Conservation (phyloP, 1,140 invertebrate genomes). For the Charaxes varanes region DNA sequence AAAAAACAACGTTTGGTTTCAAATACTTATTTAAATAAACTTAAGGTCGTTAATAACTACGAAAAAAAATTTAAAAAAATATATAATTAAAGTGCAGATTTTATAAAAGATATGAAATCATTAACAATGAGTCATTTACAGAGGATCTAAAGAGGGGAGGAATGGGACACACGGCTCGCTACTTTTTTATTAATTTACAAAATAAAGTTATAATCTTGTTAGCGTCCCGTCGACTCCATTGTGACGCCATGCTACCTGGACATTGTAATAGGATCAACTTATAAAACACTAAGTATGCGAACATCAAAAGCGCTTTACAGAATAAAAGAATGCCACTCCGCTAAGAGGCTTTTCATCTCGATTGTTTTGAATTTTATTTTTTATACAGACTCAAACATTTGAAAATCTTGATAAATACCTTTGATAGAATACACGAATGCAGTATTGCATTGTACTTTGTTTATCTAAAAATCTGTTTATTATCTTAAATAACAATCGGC, state of each 20-base stretch:
- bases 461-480: too few relatives aligned
- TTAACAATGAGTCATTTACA: constrained; percentile 27
- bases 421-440: too few relatives aligned
- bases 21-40: too few relatives aligned
- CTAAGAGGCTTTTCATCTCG: constrained; percentile 57
- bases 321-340: constrained; percentile 56
- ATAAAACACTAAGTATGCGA: constrained; percentile 69
- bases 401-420: neutral
- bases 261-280: constrained; percentile 73
- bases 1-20: too few relatives aligned
- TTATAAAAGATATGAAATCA: neutral
- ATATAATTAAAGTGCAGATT: too few relatives aligned
- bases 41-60: too few relatives aligned
- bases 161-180: constrained; percentile 43
- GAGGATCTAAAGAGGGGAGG: constrained; percentile 25
- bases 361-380: constrained; percentile 25
- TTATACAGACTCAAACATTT: neutral
- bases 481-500: too few relatives aligned
- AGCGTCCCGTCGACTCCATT: constrained; percentile 56
- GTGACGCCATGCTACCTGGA: constrained; percentile 62
- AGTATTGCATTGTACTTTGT: too few relatives aligned
- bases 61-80: too few relatives aligned
- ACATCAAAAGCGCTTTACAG: constrained; percentile 65
- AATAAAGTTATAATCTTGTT: constrained; percentile 73
- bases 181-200: constrained; percentile 70